Evolutionary conservation across 2,113 vertebrate species (phyloP).

Genomic region (Penelope pileata): DNA sequence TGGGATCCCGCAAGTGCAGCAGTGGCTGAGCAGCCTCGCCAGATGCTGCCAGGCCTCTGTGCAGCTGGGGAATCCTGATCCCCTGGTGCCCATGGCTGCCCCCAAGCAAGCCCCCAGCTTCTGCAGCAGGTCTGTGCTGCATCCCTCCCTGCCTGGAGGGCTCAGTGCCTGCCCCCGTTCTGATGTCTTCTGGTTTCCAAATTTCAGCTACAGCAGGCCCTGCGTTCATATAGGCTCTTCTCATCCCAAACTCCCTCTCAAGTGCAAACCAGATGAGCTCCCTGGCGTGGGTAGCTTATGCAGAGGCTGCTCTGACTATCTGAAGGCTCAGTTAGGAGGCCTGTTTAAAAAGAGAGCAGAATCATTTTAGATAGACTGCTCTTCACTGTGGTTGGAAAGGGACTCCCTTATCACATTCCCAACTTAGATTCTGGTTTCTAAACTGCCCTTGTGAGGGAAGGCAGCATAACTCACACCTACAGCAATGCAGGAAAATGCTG

Average conservation of each 20-base stretch:
- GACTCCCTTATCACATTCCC: background rate
- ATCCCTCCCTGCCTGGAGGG: fast-evolving
- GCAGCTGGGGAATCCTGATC: background rate
- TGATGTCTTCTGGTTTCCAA: background rate
- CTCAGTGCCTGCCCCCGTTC: background rate
- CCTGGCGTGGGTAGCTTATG: fast-evolving
- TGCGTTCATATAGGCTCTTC: background rate
- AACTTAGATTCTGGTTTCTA: background rate
- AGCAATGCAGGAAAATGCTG: background rate
- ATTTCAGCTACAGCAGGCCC: background rate
- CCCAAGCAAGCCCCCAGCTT: background rate
- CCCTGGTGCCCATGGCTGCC: background rate
- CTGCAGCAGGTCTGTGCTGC: background rate
- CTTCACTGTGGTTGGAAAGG: background rate
- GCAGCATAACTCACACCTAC: background rate
- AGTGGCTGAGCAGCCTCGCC: fast-evolving
- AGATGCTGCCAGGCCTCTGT: background rate
- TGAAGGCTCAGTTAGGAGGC: background rate
- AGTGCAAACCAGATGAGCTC: slow-evolving; percentile 1
- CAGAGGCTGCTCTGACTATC: background rate
- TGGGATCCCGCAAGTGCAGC: background rate
- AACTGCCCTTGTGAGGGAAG: background rate
- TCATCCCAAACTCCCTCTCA: background rate
- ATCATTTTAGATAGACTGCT: background rate
- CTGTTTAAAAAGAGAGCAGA: background rate